These are phyloP conservation scores for Halocaridina rubra DNA, from an alignment of 2,888 invertebrate genomes.

Conservation along the genomic window DNA sequence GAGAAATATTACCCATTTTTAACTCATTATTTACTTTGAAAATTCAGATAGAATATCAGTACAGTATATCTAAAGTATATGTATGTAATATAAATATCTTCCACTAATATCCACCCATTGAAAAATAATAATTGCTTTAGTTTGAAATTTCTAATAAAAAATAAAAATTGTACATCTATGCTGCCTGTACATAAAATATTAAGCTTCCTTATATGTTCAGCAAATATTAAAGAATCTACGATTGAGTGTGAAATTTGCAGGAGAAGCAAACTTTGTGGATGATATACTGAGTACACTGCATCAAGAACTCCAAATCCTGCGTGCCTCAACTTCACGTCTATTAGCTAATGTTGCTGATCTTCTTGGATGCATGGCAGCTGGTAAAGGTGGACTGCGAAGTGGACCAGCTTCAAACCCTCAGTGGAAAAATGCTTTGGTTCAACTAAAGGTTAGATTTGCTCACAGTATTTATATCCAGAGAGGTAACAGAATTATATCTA, in stretches of 20 bases:
- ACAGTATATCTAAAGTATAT: too few species aligned
- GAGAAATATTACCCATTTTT: too few species aligned
- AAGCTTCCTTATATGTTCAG: too few species aligned
- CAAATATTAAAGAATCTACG: not conserved
- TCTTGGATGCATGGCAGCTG: constrained; percentile 69
- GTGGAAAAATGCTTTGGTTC: constrained; percentile 69
- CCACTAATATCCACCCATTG: too few species aligned
- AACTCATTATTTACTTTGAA: too few species aligned
- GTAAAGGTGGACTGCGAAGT: constrained; percentile 70
- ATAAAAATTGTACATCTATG: too few species aligned
- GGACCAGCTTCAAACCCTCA: constrained; percentile 71
- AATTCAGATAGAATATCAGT: too few species aligned
- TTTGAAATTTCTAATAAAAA: too few species aligned
- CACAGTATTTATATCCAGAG: not conserved
- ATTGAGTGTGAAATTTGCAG: too few species aligned
- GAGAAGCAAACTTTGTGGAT: not conserved
- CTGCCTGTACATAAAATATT: too few species aligned
- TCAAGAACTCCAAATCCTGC: not conserved
- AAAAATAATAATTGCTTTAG: too few species aligned
- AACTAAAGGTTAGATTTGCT: constrained; percentile 67
- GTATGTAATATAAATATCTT: too few species aligned
- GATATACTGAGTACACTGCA: constrained; percentile 1
- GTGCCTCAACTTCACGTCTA: constrained; percentile 67
- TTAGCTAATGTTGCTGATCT: constrained; percentile 70
- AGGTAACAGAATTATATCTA: not conserved